Evolutionary conservation across 1,140 invertebrate species (phyloP), one percentile per base, ranked within the genome.

Genomic region (Oncopodura yosiiana): DNA sequence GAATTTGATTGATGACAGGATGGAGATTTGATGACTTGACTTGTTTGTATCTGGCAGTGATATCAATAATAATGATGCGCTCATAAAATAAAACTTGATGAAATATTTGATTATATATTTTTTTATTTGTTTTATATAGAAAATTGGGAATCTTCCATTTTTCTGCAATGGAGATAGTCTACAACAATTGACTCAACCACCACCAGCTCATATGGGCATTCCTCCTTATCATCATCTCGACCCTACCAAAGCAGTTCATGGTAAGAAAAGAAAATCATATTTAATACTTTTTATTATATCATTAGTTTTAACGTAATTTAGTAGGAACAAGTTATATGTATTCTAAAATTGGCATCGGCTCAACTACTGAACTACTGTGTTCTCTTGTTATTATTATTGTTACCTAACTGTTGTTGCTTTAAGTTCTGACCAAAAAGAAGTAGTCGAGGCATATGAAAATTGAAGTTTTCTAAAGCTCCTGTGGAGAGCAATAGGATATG

Each of bases 151-250:
- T 61, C 71, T 91, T 56, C 83, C 86, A 19, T 86, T 91, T 70
- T 93, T 94, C 75, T 92, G 90, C 71, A 87, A 87, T 65, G 91
- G 88, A 68, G 89, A 89, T 65, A 90, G 87, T 69, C 89, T 90
- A 46, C 77, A 77, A 41, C 80, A 80, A 38, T 81, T 86, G 66
- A 73, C 88, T 63, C 89, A 92, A 72, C 92, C 92, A 51, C 92
- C 93, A 19, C 92, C 93, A 12, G 92, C 93, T 61, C 92, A 95
- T 71, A 95, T 94, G 87, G 92, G 92, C 65, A 94, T 94, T 65
- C 87, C 89, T 53, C 88, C 91, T 38, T 93, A 94, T 72, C 85
- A 91, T 70, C 74, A 62, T 50, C 71, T 77, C 61, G 75, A 78
- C 60, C 72, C 75, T 69, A 48, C 61, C 29, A 60, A 60, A 61